These are phyloP conservation scores for Orius laevigatus DNA, from an alignment of 1,140 invertebrate genomes.

Conservation along the genomic window DNA sequence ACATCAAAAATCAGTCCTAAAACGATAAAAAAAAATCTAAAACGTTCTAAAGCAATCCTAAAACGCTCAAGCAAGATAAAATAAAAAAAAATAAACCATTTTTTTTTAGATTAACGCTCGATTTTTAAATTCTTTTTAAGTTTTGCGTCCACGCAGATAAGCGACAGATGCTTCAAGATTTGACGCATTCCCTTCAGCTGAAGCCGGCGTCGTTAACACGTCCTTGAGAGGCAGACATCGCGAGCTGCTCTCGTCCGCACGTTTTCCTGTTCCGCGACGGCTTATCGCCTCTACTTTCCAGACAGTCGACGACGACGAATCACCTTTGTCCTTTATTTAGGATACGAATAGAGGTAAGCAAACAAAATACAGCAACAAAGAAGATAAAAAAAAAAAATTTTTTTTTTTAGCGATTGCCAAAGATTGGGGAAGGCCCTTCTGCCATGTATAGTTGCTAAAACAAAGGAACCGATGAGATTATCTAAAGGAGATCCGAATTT, in stretches of 20 bases:
- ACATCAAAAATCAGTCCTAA: too few relatives aligned
- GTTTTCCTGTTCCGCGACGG: conserved; percentile 41
- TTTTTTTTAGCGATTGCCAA: conserved; percentile 15
- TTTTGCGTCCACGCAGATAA: conserved; percentile 45
- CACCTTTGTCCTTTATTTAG: conserved; percentile 25
- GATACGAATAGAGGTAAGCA: conserved; percentile 22
- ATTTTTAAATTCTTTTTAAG: too few relatives aligned
- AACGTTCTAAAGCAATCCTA: too few relatives aligned
- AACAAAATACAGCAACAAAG: conserved; percentile 20
- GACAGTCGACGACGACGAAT: conserved; percentile 23
- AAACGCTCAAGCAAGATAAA: too few relatives aligned
- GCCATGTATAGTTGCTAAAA: conserved; percentile 32
- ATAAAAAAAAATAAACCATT: too few relatives aligned
- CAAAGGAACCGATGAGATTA: conserved; percentile 28
- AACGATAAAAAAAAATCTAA: too few relatives aligned
- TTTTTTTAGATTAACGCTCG: too few relatives aligned
- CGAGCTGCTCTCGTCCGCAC: conserved; percentile 39
- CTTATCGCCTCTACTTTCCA: conserved; percentile 33
- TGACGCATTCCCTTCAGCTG: conserved; percentile 36
- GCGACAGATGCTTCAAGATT: conserved; percentile 39
- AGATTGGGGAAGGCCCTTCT: conserved; percentile 18
- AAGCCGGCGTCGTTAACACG: conserved; percentile 33
- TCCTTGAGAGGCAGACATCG: conserved; percentile 43
- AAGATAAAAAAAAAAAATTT: too few relatives aligned
- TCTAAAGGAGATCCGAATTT: conserved; percentile 32